Percentiles rank a stretch among this genome's conserved stretches.
These are phyloP conservation scores for Holacanthella duospinosa DNA, from an alignment of 2,888 invertebrate genomes.

Conservation along the genomic window DNA sequence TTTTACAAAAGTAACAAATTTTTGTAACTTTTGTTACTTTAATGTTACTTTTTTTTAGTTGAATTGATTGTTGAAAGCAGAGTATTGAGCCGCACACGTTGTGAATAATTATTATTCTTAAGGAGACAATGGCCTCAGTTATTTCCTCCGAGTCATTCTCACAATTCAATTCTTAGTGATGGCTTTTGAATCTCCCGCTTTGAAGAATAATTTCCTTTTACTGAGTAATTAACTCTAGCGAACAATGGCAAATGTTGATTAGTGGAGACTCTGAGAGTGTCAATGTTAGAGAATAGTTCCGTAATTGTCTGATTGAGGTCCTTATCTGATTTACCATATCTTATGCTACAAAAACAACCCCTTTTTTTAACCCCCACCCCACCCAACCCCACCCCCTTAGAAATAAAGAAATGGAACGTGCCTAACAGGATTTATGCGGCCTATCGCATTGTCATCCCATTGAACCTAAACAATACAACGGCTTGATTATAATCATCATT, in stretches of 20 bases:
- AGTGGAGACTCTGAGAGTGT: neutral
- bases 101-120: too few relatives aligned
- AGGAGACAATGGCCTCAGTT: neutral
- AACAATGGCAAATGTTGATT: neutral
- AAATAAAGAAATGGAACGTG: neutral
- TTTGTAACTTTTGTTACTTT: too few relatives aligned
- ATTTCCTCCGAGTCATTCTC: neutral
- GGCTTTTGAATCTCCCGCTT: too few relatives aligned
- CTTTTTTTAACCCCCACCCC: neutral
- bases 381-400: neutral
- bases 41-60: too few relatives aligned
- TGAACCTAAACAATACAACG: neutral
- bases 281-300: neutral
- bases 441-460: neutral
- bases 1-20: too few relatives aligned
- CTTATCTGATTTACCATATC: neutral
- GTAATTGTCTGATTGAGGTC: neutral
- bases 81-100: neutral
- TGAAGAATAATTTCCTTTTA: too few relatives aligned
- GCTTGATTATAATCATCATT: neutral
- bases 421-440: constrained; percentile 1
- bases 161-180: neutral
- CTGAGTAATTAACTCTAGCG: neutral
- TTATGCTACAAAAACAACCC: neutral
- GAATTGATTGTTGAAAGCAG: too few relatives aligned